These are phyloP conservation scores for Saguinus midas DNA, from an alignment of 2,113 vertebrate genomes.

Conservation along the genomic window DNA sequence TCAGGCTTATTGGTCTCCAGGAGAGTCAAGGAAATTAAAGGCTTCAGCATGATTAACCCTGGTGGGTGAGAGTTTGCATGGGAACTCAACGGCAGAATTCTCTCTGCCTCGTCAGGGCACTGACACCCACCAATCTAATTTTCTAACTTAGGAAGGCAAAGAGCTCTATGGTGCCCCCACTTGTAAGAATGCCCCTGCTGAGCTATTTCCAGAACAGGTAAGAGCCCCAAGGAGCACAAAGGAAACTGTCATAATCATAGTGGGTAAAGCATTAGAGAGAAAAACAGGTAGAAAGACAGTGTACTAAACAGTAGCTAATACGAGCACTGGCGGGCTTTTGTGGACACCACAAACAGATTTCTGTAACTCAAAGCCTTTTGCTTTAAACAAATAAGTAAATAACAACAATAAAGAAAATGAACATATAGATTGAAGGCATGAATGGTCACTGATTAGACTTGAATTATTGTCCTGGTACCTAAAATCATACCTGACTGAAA, in stretches of 20 bases:
- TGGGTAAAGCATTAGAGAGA: neutral
- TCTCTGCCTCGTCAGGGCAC: neutral
- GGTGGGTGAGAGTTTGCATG: neutral
- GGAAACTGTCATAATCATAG: fast-evolving
- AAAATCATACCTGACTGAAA: neutral
- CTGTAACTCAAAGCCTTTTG: neutral
- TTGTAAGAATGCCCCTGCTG: neutral
- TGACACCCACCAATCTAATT: neutral
- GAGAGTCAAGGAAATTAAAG: neutral
- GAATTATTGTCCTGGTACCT: neutral
- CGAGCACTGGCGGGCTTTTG: neutral
- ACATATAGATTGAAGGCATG: neutral
- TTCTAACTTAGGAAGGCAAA: neutral
- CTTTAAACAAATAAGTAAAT: neutral
- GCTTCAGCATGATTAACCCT: neutral
- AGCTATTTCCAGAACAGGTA: neutral
- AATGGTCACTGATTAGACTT: neutral
- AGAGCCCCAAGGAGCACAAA: too few species aligned
- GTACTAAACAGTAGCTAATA: neutral
- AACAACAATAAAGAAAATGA: neutral
- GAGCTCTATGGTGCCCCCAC: neutral
- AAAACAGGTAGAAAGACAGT: neutral
- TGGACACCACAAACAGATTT: neutral
- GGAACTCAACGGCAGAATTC: neutral
- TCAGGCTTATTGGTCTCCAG: neutral